Percentiles rank a stretch among this genome's conserved stretches.
phyloP scores from a whole-genome alignment of 2,797 vertebrate species.

The Hoplostethus atlanticus region DNA sequence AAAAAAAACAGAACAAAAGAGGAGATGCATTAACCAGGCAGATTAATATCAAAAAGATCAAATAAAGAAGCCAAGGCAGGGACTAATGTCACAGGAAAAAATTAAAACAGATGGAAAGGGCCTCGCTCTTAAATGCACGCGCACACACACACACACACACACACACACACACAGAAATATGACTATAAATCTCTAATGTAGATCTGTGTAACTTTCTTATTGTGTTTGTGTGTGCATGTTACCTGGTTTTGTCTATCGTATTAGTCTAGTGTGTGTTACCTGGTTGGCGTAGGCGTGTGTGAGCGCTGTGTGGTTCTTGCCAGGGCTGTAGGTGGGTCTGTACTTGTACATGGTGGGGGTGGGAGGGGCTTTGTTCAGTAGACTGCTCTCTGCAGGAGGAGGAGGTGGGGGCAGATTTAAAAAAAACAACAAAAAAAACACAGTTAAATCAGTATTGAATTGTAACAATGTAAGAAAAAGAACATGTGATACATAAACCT shows the following conservation, averaged over 20 bases:
- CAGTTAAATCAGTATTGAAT: neutral
- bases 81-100: neutral
- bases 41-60: constrained; percentile 42
- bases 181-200: no score
- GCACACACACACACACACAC: neutral
- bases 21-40: constrained; percentile 42
- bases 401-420: neutral
- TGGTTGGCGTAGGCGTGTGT: constrained; percentile 89
- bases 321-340: constrained; percentile 91
- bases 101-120: neutral
- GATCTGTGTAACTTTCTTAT: neutral
- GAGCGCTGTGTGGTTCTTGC: constrained; percentile 90
- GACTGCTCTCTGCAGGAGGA: constrained; percentile 86
- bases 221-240: neutral
- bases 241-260: neutral
- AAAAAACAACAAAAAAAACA: neutral
- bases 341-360: constrained; percentile 99
- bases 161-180: neutral
- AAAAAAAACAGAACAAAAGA: constrained; percentile 50
- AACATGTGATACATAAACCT: no score
- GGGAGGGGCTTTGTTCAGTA: constrained; percentile 92
- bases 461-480: no score
- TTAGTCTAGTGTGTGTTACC: constrained; percentile 67
- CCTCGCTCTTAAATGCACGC: neutral
- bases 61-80: constrained; percentile 31